Base-by-base conservation (phyloP, 2,113 vertebrate genomes). In the Chascanopsetta lugubris region DNA sequence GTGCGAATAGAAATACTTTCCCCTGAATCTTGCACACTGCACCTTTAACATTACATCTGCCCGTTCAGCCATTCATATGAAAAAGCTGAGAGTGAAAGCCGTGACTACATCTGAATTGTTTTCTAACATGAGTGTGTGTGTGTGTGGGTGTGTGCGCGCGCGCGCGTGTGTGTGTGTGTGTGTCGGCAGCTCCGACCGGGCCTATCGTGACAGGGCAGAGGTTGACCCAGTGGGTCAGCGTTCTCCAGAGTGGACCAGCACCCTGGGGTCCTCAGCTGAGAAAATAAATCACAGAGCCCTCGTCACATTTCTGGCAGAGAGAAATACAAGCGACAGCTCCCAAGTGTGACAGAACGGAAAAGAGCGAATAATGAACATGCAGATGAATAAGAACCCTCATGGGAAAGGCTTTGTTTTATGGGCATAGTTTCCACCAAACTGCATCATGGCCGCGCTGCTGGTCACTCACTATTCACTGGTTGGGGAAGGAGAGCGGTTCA, bases 231-330 rank as follows among this genome's bases (percentile, higher is more conserved):
- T 6, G 70, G 64, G 69, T 75, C 76, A 77, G 46, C 2, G 51
- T 25, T 51, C 64, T 69, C 70, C 50, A 40, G 65, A 47, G 58
- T 49, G 50, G 43, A 73, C 29, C 48, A 21, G 45, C 11, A 2
- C 58, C 80, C 69, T 30, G 67, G 53, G 54, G 69, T 61, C 47
- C 51, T 82, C 89, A 91, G 89, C 88, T 91, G 87, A 70, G 53
- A 75, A 87, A 91, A 91, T 85, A 91, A 51, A 76, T 61, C 77
- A 30, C 22, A 45, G 27, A 47, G 53, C 43, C 38, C 13, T 12
- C 2, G 8, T 46, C 66, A 42, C 45, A 38, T 72, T 82, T 54
- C 66, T 61, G 1, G 20, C 49, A 17, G 15, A 42, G 22, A 51
- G 43, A 15, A 43, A 24, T 5, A 51, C 18, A 61, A 38, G 3